Percentiles rank a stretch among this genome's conserved stretches.
Evolutionary conservation across 2,797 vertebrate species (phyloP).

Genomic region (Manis crassicaudata): DNA sequence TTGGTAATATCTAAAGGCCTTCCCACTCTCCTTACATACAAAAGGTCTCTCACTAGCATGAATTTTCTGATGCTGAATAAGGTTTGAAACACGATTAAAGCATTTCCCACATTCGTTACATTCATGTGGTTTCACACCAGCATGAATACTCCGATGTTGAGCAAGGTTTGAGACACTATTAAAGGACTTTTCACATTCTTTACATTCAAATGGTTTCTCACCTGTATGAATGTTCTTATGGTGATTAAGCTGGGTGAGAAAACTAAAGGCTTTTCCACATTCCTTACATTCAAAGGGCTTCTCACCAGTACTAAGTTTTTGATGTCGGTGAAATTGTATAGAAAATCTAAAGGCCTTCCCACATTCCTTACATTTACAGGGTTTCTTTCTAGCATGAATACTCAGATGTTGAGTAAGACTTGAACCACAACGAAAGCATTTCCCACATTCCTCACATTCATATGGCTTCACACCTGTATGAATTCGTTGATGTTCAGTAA

Average conservation of each 20-base stretch:
- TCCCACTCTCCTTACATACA: background rate
- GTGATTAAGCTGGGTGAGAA: constrained; percentile 33
- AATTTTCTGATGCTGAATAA: constrained; percentile 43
- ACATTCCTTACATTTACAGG: background rate
- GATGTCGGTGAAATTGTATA: background rate
- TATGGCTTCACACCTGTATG: background rate
- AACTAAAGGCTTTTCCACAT: constrained; percentile 56
- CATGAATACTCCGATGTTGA: constrained; percentile 33
- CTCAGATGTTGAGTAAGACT: background rate
- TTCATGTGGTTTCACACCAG: constrained; percentile 17
- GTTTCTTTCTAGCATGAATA: background rate
- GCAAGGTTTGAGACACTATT: background rate
- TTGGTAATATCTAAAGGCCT: background rate
- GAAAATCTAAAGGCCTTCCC: background rate
- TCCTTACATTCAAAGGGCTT: background rate
- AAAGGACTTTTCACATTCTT: background rate
- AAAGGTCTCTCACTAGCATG: background rate
- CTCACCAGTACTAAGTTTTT: background rate
- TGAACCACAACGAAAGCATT: background rate
- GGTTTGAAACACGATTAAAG: constrained; percentile 1
- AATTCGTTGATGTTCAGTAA: background rate
- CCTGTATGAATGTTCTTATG: constrained; percentile 53
- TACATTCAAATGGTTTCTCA: constrained; percentile 12
- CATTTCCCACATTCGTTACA: constrained; percentile 34
- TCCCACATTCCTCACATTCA: background rate